Percentiles rank a stretch among this genome's conserved stretches.
phyloP scores from a whole-genome alignment of 2,888 invertebrate species.

The Agrotis ipsilon region DNA sequence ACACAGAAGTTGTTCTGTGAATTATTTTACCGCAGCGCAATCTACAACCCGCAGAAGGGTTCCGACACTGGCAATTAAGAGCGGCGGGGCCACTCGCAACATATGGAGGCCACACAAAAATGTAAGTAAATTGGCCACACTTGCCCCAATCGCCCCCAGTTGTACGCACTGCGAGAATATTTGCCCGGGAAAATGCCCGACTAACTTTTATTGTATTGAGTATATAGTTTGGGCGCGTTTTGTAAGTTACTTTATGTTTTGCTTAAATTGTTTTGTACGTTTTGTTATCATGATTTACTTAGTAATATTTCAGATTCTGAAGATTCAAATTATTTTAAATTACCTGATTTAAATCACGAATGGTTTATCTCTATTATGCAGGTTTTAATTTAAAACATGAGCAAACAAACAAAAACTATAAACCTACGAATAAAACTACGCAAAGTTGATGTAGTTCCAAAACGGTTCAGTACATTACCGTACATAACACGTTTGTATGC shows the following conservation, averaged over 20 bases:
- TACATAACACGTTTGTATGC: constrained; percentile 87
- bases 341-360: neutral
- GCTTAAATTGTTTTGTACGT: neutral
- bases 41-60: constrained; percentile 71
- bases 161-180: constrained; percentile 60
- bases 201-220: constrained; percentile 59
- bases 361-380: neutral
- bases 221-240: constrained; percentile 14
- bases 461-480: constrained; percentile 80
- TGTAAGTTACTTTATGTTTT: constrained; percentile 1
- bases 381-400: neutral
- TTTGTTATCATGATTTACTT: neutral
- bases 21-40: constrained; percentile 70
- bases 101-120: constrained; percentile 72
- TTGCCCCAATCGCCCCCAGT: constrained; percentile 36
- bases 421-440: constrained; percentile 44
- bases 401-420: constrained; percentile 42
- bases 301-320: neutral
- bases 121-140: constrained; percentile 68
- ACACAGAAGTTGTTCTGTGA: constrained; percentile 68
- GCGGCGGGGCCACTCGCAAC: constrained; percentile 66
- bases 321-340: neutral
- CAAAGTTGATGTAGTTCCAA: constrained; percentile 74
- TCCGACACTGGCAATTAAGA: constrained; percentile 74
- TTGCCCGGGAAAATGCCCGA: constrained; percentile 58